Evolutionary conservation across 2,888 invertebrate genomes (phyloP).

Genomic region (Andrena hattorfiana): DNA sequence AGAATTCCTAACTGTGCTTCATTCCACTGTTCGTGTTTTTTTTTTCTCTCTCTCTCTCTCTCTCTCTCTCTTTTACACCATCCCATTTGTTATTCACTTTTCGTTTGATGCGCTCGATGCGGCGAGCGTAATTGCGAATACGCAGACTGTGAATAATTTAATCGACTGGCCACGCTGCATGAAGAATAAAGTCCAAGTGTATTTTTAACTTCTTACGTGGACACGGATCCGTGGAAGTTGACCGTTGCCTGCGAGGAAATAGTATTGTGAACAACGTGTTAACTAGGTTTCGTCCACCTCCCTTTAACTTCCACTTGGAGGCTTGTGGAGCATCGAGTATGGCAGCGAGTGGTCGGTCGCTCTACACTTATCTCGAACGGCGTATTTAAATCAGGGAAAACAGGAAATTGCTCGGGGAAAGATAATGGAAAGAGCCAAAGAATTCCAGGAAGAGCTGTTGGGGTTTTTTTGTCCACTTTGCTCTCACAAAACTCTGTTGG

Average conservation of each 20-base stretch:
- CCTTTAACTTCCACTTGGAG: neutral
- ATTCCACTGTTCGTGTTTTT: too few species aligned
- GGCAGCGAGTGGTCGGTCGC: neutral
- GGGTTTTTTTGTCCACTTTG: neutral
- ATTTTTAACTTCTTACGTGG: slow-evolving; percentile 57
- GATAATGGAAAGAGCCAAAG: neutral
- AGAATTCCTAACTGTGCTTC: too few species aligned
- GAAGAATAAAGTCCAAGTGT: slow-evolving; percentile 55
- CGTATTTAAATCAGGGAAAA: neutral
- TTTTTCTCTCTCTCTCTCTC: neutral
- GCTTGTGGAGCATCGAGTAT: neutral
- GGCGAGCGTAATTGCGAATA: slow-evolving; percentile 18
- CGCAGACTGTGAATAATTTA: slow-evolving; percentile 33
- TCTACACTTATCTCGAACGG: neutral
- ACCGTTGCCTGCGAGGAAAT: neutral
- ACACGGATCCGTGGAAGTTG: slow-evolving; percentile 26
- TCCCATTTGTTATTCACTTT: neutral
- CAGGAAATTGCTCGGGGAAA: neutral
- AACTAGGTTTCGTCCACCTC: neutral
- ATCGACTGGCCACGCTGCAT: slow-evolving; percentile 28
- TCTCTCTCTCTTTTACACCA: neutral
- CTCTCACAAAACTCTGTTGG: too few species aligned
- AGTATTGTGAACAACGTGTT: neutral
- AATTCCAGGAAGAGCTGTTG: neutral
- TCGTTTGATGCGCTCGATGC: neutral